Percentiles rank a stretch among this genome's conserved stretches.
Conservation (phyloP, 2,113 vertebrate genomes). For the Prolemur simus region DNA sequence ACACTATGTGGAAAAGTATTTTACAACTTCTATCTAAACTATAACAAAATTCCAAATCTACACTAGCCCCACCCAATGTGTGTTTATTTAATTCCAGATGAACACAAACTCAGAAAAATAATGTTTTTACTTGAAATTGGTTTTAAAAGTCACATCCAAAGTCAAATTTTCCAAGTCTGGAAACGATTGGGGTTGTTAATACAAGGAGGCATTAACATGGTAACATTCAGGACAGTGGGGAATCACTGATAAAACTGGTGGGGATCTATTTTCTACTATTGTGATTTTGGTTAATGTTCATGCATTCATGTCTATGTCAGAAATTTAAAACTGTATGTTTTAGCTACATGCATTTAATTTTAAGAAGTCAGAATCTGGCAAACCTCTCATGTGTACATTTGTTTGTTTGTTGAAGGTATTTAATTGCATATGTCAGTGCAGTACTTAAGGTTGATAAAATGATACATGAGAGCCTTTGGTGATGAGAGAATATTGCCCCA, state of each 20-base stretch:
- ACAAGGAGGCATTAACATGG: not conserved
- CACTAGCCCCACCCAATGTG: not conserved
- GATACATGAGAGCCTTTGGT: not conserved
- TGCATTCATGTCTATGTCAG: not conserved
- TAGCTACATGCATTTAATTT: not conserved
- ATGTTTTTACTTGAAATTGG: not conserved
- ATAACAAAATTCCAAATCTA: not conserved
- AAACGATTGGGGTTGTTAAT: not conserved
- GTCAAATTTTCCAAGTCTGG: not conserved
- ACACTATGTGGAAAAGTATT: not conserved
- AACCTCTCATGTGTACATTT: not conserved
- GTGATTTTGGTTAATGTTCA: not conserved
- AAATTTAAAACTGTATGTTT: not conserved
- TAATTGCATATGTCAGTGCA: not conserved
- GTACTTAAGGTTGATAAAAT: not conserved
- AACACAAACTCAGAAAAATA: not conserved
- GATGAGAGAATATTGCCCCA: not conserved
- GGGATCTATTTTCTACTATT: not conserved
- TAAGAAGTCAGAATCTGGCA: not conserved
- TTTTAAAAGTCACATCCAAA: slow-evolving; percentile 3
- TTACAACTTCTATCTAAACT: not conserved
- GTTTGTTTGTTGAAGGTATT: not conserved
- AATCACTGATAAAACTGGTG: not conserved
- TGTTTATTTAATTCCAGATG: not conserved
- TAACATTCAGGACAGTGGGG: not conserved